Evolutionary conservation across 2,888 invertebrate genomes (phyloP).

Genomic region (Incurvaria masculella): DNA sequence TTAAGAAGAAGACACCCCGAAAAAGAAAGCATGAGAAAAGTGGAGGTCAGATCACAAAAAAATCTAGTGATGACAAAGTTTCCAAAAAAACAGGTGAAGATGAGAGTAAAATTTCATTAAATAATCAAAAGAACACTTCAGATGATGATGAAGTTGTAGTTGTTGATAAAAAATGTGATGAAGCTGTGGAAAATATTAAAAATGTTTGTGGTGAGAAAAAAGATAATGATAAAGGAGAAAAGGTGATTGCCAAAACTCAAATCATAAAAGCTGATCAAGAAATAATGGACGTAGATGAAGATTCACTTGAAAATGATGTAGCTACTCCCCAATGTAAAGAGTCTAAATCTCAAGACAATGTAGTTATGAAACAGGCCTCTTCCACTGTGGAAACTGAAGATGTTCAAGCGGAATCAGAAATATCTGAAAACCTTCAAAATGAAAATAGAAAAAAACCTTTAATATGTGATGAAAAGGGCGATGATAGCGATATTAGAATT

Average conservation of each 20-base stretch:
- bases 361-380: too few relatives aligned
- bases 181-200: neutral
- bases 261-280: constrained; percentile 22
- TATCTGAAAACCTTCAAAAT: too few relatives aligned
- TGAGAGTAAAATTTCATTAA: neutral
- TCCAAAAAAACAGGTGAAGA: neutral
- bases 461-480: constrained; percentile 11
- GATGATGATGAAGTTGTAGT: neutral
- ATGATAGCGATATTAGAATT: constrained; percentile 6
- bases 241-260: too few relatives aligned
- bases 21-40: constrained; percentile 23
- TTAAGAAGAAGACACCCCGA: constrained; percentile 29
- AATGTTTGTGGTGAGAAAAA: constrained; percentile 7
- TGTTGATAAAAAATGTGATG: too few relatives aligned
- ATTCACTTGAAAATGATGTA: too few relatives aligned
- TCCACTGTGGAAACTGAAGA: too few relatives aligned
- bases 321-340: too few relatives aligned
- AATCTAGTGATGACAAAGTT: neutral
- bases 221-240: too few relatives aligned
- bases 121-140: neutral
- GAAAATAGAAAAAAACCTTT: too few relatives aligned
- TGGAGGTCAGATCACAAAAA: constrained; percentile 9
- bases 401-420: too few relatives aligned
- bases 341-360: too few relatives aligned
- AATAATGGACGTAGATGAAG: constrained; percentile 29